phyloP scores from a whole-genome alignment of 1,140 invertebrate genomes.

The Ridgeia piscesae region DNA sequence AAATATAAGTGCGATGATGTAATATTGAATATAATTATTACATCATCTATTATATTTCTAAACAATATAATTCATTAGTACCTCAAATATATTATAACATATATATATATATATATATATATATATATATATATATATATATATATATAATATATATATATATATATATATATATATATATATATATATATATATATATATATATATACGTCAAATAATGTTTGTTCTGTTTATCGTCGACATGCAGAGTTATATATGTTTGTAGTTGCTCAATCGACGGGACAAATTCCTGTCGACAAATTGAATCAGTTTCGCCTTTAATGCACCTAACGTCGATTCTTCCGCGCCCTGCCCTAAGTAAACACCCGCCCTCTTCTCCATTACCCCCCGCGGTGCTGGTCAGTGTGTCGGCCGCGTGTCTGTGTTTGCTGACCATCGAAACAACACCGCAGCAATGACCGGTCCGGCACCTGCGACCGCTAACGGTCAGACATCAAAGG shows the following conservation, averaged over 20 bases:
- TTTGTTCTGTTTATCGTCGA: not conserved
- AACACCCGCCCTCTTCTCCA: not conserved
- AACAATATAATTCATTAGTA: too few species aligned
- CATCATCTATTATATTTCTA: too few species aligned
- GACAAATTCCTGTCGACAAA: not conserved
- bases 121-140: too few species aligned
- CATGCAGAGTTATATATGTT: not conserved
- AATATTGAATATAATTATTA: too few species aligned
- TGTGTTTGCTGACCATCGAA: not conserved
- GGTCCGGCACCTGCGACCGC: not conserved
- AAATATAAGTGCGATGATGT: too few species aligned
- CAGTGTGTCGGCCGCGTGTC: not conserved
- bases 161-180: too few species aligned
- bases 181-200: too few species aligned
- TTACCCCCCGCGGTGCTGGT: not conserved
- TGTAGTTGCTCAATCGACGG: not conserved
- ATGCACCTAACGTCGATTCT: not conserved
- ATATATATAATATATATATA: too few species aligned
- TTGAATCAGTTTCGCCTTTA: not conserved
- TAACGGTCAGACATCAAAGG: not conserved
- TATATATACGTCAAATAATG: too few species aligned
- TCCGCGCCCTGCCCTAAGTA: not conserved
- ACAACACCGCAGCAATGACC: not conserved
- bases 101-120: too few species aligned
- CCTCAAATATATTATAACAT: too few species aligned